These are phyloP conservation scores for Brotula barbata DNA, from an alignment of 2,797 vertebrate genomes.

Conservation along the genomic window DNA sequence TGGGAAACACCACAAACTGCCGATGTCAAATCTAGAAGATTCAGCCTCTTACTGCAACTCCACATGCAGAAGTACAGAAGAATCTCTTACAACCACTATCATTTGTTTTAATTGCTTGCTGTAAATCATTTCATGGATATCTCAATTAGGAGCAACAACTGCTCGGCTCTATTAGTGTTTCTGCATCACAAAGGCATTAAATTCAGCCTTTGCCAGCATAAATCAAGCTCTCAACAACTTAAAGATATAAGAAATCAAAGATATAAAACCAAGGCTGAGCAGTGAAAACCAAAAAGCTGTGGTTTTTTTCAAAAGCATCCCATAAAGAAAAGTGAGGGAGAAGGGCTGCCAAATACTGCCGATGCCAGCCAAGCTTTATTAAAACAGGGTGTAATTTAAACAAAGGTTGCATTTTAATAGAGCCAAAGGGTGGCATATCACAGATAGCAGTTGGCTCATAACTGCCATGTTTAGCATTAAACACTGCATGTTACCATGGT, in stretches of 20 bases:
- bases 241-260: not conserved
- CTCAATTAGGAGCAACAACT: slow-evolving; percentile 37
- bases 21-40: not conserved
- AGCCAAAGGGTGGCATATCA: slow-evolving; percentile 37
- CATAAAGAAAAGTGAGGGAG: slow-evolving; percentile 30
- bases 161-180: slow-evolving; percentile 15
- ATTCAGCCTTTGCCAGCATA: slow-evolving; percentile 1
- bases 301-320: slow-evolving; percentile 17
- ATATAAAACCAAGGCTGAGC: not conserved
- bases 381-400: slow-evolving; percentile 48
- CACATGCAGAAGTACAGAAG: not conserved
- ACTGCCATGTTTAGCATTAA: slow-evolving; percentile 35
- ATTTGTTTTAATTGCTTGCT: slow-evolving; percentile 37
- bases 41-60: not conserved
- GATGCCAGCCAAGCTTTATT: slow-evolving; percentile 22
- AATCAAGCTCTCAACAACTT: slow-evolving; percentile 26
- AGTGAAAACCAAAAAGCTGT: slow-evolving; percentile 9
- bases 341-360: slow-evolving; percentile 16
- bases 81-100: slow-evolving; percentile 21
- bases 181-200: slow-evolving; percentile 16
- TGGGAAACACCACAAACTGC: not conserved
- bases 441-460: slow-evolving; percentile 36
- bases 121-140: slow-evolving; percentile 45
- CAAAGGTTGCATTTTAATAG: slow-evolving; percentile 40
- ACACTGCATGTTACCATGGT: slow-evolving; percentile 46